A percentile compares a stretch with the other conserved stretches of the same genome.
These are phyloP conservation scores for Vireo altiloquus DNA, from an alignment of 2,113 vertebrate species.

Conservation along the genomic window DNA sequence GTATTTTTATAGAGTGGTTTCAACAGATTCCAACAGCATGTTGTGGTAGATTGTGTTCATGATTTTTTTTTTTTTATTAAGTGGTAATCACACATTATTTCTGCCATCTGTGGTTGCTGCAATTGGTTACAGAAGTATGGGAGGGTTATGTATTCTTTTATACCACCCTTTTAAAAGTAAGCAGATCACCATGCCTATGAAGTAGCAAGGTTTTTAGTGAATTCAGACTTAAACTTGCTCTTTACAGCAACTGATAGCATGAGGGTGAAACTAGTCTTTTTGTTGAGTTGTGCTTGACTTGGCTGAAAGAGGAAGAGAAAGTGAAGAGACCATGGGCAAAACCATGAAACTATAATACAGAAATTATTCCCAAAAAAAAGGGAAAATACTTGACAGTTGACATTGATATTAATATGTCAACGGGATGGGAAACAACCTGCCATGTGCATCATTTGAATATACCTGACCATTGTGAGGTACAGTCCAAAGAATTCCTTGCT, in stretches of 20 bases:
- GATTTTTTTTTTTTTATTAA: not conserved
- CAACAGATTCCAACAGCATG: not conserved
- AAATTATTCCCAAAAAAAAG: not conserved
- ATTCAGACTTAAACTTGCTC: not conserved
- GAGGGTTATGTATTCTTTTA: not conserved
- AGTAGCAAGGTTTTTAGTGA: not conserved
- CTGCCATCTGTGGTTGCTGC: not conserved
- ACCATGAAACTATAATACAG: not conserved
- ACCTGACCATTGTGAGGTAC: not conserved
- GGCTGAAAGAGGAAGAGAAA: not conserved
- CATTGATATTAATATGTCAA: not conserved
- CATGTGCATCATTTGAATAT: not conserved
- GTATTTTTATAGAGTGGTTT: not conserved
- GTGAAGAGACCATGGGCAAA: not conserved
- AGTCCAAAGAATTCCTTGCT: not conserved
- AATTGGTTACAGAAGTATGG: not conserved
- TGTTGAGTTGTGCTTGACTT: not conserved
- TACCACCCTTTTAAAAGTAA: not conserved
- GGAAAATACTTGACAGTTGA: not conserved
- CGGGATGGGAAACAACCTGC: not conserved
- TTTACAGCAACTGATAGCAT: rapidly evolving
- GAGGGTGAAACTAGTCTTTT: not conserved
- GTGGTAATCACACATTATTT: not conserved
- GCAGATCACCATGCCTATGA: not conserved
- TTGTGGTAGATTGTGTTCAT: not conserved